These are phyloP conservation scores for Neoseiulus cucumeris DNA, from an alignment of 1,140 invertebrate genomes.

Conservation along the genomic window DNA sequence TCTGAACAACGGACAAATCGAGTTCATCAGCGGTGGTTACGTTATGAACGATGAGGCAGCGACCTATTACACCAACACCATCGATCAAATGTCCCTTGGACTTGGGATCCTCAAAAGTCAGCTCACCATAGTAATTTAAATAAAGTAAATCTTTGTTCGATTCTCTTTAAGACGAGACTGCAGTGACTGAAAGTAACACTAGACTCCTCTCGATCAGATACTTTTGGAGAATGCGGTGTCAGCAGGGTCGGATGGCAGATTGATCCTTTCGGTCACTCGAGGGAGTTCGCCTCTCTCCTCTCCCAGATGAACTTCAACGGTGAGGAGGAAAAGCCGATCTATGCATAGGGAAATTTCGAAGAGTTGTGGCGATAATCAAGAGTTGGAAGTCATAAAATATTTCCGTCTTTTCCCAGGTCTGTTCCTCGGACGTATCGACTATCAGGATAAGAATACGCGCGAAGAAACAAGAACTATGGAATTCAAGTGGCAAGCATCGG, in stretches of 20 bases:
- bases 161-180: too few relatives aligned
- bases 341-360: neutral
- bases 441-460: constrained; percentile 52
- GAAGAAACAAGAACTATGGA: constrained; percentile 45
- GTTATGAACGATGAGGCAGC: constrained; percentile 25
- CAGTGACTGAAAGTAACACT: too few relatives aligned
- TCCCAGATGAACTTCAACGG: constrained; percentile 32
- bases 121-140: neutral
- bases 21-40: constrained; percentile 33
- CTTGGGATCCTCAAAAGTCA: constrained; percentile 37
- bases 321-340: neutral
- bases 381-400: too few relatives aligned
- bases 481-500: constrained; percentile 52
- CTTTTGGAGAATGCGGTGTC: constrained; percentile 55
- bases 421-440: constrained; percentile 70
- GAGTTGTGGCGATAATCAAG: neutral
- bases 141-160: too few relatives aligned
- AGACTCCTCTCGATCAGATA: constrained; percentile 30
- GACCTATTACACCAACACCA: constrained; percentile 27
- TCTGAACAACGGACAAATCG: constrained; percentile 27
- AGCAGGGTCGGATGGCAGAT: constrained; percentile 77
- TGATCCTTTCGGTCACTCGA: constrained; percentile 75
- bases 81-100: constrained; percentile 32
- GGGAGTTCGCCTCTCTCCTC: constrained; percentile 60
- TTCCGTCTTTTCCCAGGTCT: constrained; percentile 44